phyloP scores from a whole-genome alignment of 2,797 vertebrate species.

The Loris lydekkerianus region DNA sequence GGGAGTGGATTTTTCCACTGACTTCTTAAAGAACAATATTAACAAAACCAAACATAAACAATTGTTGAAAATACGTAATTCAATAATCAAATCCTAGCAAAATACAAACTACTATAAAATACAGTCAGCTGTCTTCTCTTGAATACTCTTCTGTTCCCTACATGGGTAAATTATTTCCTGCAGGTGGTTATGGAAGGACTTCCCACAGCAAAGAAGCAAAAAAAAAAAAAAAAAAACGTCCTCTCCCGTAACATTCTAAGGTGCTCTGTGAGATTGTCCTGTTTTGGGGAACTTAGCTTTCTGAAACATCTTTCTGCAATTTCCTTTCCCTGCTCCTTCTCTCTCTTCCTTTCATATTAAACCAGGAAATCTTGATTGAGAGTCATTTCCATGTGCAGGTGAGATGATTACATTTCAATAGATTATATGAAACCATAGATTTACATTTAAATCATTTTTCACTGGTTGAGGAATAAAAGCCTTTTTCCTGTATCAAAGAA shows the following conservation, averaged over 20 bases:
- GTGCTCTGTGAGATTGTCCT: no score
- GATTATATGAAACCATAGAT: not conserved
- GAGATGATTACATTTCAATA: not conserved
- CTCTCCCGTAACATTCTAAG: not conserved
- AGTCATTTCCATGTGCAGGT: not conserved
- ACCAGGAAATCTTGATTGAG: not conserved
- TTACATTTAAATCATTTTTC: constrained; percentile 19
- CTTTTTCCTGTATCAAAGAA: not conserved
- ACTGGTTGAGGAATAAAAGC: not conserved
- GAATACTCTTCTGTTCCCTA: not conserved
- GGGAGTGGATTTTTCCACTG: not conserved
- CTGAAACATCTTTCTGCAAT: not conserved
- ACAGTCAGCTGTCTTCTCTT: not conserved
- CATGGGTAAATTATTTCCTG: not conserved
- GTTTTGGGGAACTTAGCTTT: not conserved
- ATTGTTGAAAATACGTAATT: not conserved
- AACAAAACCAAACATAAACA: not conserved
- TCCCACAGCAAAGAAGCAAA: not conserved
- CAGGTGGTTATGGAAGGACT: not conserved
- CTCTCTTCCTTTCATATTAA: not conserved
- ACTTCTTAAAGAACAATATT: not conserved
- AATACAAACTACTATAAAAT: not conserved
- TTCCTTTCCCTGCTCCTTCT: not conserved
- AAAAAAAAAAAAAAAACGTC: no score
- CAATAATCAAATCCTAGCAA: not conserved